These are phyloP conservation scores for Cryptoblepharus egeriae DNA, from an alignment of 2,797 vertebrate species.

Conservation along the genomic window DNA sequence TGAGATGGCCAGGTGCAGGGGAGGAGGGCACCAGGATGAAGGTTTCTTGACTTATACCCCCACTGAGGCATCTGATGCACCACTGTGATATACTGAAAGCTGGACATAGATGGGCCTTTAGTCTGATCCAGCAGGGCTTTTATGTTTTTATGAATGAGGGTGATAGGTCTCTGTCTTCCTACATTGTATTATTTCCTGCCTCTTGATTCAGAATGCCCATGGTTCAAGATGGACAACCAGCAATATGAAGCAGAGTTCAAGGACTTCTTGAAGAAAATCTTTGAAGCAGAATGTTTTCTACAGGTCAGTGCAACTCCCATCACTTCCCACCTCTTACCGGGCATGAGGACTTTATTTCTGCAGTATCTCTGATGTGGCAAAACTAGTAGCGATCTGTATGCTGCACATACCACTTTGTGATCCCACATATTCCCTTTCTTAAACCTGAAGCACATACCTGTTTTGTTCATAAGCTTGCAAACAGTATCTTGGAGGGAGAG, in stretches of 20 bases:
- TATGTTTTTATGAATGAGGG: no score
- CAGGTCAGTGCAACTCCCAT: conserved; percentile 80
- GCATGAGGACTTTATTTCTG: no score
- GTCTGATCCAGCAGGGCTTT: no score
- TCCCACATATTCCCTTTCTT: neutral
- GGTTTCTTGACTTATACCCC: no score
- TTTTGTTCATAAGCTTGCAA: neutral
- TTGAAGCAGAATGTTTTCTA: conserved; percentile 87
- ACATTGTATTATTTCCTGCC: neutral
- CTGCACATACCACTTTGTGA: neutral
- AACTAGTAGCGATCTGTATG: neutral
- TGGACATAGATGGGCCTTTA: no score
- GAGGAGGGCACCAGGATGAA: no score
- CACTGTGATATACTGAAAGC: no score
- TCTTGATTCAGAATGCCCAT: conserved; percentile 83
- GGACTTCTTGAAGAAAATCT: conserved; percentile 82
- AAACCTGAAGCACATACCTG: no score
- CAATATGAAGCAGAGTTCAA: conserved; percentile 78
- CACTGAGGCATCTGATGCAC: no score
- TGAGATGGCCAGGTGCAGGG: no score
- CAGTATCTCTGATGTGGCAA: neutral
- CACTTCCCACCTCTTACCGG: conserved; percentile 10
- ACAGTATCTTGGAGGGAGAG: no score
- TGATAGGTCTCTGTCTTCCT: neutral
- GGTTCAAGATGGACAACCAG: conserved; percentile 79